A percentile compares a stretch with the other conserved stretches of the same genome.
Conservation (phyloP, 1,140 invertebrate species). For the Anoplophora glabripennis region DNA sequence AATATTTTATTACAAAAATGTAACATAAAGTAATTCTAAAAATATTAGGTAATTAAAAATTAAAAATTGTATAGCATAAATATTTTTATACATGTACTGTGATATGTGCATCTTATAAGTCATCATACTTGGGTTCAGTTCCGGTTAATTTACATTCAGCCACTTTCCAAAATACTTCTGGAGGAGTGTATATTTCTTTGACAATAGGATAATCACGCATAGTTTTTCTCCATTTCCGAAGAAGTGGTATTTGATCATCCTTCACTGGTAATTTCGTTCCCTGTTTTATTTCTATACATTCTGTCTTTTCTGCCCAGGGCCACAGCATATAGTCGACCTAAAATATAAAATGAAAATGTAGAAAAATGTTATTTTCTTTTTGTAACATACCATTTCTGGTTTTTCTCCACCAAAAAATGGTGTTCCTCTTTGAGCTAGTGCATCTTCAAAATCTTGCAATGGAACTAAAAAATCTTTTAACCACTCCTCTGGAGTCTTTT, state of each 20-base stretch:
- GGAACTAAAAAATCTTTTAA: constrained; percentile 47
- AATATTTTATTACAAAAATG: too few relatives aligned
- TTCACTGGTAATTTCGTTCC: constrained; percentile 56
- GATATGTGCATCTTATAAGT: not conserved
- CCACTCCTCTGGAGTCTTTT: constrained; percentile 35
- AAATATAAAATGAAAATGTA: constrained; percentile 12
- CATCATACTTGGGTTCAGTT: constrained; percentile 36
- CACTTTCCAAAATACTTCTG: constrained; percentile 41
- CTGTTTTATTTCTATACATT: constrained; percentile 54
- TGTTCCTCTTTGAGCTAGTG: constrained; percentile 60
- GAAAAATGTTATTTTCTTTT: not conserved
- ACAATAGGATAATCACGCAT: constrained; percentile 65
- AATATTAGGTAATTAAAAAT: too few relatives aligned
- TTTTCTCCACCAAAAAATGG: constrained; percentile 65
- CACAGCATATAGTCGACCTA: constrained; percentile 81
- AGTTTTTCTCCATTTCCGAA: constrained; percentile 60
- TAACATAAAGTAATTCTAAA: too few relatives aligned
- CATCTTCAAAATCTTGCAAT: constrained; percentile 65
- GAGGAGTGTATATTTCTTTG: constrained; percentile 34
- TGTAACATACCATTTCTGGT: constrained; percentile 64
- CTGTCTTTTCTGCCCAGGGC: constrained; percentile 79
- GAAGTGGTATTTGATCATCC: constrained; percentile 29
- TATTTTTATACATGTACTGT: too few relatives aligned
- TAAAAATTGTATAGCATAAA: too few relatives aligned
- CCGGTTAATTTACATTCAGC: constrained; percentile 31